Base-by-base conservation (phyloP, 2,888 invertebrate species). In the Phaedon cochleariae region DNA sequence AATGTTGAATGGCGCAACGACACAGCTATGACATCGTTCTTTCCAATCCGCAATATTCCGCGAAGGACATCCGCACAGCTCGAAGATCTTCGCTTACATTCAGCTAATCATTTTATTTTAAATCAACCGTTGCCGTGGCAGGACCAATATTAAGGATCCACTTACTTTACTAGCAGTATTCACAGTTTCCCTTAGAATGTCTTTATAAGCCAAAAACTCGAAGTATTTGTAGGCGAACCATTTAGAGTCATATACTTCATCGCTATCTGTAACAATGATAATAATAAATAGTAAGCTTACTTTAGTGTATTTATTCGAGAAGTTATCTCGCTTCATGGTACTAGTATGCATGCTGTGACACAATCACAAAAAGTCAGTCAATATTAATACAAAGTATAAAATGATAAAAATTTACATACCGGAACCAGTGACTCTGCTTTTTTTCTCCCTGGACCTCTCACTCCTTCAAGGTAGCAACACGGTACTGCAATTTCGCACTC, bases 301-400 rank as follows among this genome's bases (percentile, higher is more conserved):
- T 53, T 31, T 18, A 53, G 53, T 53, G 34, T 53, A 29, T 53
- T 53, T n/a, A 51, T 29, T 51, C 21, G 1, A 29, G 51, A 29
- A 26, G 26, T 51, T 51, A 51, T 29, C 51, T 51, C 51, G 51
- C 51, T 51, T 51, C 21, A 51, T 51, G 51, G 51, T 17, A 51
- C 29, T 51, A 51, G 22, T 51, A 51, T 51, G 51, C 51, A 51
- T 51, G 29, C 51, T n/a, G n/a, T n/a, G n/a, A 51, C 51, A 29
- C 26, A 51, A 12, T 51, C 21, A 51, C 15, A 51, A 51, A 51
- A 51, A 51, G 34, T 29, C 29, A 53, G 31, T 53, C 31, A 53
- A 31, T 53, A 53, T 53, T 31, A 31, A 31, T 53, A n/a, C 53
- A 53, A 31, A 31, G 20, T 29, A 53, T 53, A 31, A 53, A 53